Base-by-base conservation (phyloP, 2,113 vertebrate species). In the Mesitornis unicolor region DNA sequence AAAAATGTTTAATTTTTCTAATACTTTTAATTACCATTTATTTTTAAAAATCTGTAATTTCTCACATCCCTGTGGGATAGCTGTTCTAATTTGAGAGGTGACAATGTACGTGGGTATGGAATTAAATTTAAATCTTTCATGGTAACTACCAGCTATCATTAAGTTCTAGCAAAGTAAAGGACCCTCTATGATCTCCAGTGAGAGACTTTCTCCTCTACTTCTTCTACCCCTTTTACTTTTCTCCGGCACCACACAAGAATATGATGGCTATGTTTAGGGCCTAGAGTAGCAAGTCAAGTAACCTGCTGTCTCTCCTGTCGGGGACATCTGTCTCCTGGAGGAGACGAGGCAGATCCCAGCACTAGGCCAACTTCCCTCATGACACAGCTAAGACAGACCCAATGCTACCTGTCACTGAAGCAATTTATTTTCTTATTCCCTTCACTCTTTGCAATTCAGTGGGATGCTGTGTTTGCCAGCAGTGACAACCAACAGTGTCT, bases 11-110 rank as follows among this genome's bases (percentile, higher is more conserved):
- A 59, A 70, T 94, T 91, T 95, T 85, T 68, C 71, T 90, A 91
- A 91, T 95, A 88, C 71, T 90, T 96, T 95, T 90, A 97, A 93
- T 94, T 93, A 93, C 84, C 26, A 48, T 24, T 35, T 84, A 59
- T 77, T 94, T 96, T 95, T 70, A 50, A 85, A 93, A 63, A 56
- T 22, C 53, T 73, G 84, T 78, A 86, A 92, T 84, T 81, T 86
- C 89, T 84, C 64, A 85, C 1, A 1, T 57, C 8, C 7, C 84
- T 85, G 91, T 85, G 50, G 91, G 81, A 87, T 85, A 95, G 68
- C 78, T 93, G 50, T 83, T 96, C 93, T 82, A 87, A 77, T 93
- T 48, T 89, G 78, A 93, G 87, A 74, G 70, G 84, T 96, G 94
- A 96, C 84, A 94, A 67, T 31, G 50, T 87, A 89, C 1, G 22